phyloP scores from a whole-genome alignment of 1,140 invertebrate species.

The Coptotermes formosanus region DNA sequence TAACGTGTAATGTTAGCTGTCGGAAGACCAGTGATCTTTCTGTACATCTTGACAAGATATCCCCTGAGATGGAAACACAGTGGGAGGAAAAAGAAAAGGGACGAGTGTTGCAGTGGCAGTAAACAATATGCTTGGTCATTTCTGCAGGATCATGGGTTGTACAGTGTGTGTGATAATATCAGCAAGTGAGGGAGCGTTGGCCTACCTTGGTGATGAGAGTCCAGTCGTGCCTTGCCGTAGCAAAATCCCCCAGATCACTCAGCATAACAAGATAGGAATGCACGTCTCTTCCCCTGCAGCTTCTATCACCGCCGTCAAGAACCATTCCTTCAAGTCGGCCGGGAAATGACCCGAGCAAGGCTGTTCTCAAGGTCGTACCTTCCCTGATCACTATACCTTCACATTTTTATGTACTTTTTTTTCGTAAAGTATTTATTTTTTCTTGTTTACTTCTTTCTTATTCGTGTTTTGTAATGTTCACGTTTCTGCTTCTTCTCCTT shows the following conservation, averaged over 20 bases:
- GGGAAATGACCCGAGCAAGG: neutral
- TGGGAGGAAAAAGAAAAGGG: too few relatives aligned
- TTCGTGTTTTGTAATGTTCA: neutral
- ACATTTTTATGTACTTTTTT: neutral
- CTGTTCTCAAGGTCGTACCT: neutral
- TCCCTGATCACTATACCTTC: neutral
- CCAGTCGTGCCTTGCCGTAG: neutral
- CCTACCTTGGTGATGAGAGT: neutral
- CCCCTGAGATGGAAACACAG: neutral
- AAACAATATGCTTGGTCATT: conserved; percentile 1
- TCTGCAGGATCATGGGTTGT: neutral
- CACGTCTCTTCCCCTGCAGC: neutral
- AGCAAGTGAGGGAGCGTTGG: neutral
- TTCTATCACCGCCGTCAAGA: neutral
- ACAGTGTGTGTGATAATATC: neutral
- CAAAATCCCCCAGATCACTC: neutral
- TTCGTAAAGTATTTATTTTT: neutral
- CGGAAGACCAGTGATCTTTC: too few relatives aligned
- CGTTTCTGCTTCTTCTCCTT: neutral
- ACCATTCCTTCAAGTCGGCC: neutral
- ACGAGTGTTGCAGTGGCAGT: too few relatives aligned
- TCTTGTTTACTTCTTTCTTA: neutral
- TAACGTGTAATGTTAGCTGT: neutral
- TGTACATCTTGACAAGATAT: neutral
- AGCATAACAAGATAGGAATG: neutral